Conservation (phyloP, 2,113 vertebrate genomes). For the Burhinus bistriatus region DNA sequence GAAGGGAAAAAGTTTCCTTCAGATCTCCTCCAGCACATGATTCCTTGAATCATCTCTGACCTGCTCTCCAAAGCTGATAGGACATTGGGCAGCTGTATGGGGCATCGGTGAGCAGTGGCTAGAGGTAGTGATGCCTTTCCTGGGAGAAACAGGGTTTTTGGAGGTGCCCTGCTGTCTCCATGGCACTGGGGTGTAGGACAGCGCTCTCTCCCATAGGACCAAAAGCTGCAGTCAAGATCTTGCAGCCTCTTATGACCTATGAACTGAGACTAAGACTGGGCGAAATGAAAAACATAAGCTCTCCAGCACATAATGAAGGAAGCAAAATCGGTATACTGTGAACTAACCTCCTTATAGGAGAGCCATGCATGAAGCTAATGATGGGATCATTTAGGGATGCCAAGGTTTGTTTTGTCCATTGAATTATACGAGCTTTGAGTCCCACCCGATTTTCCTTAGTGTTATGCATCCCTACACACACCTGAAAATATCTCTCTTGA, state of each 20-base stretch:
- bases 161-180: not conserved
- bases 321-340: not conserved
- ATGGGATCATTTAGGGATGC: not conserved
- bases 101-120: not conserved
- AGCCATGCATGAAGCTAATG: not conserved
- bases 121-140: not conserved
- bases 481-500: not conserved
- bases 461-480: not conserved
- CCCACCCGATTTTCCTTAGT: not conserved
- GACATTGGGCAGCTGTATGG: not conserved
- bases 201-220: too few relatives aligned
- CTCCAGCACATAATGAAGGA: not conserved
- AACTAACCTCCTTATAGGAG: not conserved
- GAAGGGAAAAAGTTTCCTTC: not conserved
- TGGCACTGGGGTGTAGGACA: fast-evolving
- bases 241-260: not conserved
- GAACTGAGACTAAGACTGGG: not conserved
- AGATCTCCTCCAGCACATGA: not conserved
- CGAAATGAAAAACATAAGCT: not conserved
- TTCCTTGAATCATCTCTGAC: not conserved
- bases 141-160: not conserved
- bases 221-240: not conserved
- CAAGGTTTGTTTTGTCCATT: not conserved
- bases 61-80: not conserved
- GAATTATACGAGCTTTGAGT: not conserved